Evolutionary conservation across 2,888 invertebrate genomes (phyloP).

Genomic region (Smittia sp.): DNA sequence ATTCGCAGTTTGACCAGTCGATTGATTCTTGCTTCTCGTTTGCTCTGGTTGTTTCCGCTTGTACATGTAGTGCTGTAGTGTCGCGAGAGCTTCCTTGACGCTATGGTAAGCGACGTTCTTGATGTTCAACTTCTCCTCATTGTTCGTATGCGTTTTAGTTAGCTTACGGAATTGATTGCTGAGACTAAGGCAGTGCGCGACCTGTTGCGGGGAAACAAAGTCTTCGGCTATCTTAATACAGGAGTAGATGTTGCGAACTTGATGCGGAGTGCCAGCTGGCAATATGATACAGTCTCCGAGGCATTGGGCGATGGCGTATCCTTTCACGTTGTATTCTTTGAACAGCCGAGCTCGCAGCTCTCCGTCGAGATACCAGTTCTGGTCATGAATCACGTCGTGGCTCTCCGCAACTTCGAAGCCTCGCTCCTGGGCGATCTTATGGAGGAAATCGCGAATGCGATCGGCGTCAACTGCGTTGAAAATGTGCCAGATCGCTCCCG

Average conservation of each 20-base stretch:
- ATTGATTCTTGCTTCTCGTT: too few relatives aligned
- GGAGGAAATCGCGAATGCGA: constrained; percentile 90
- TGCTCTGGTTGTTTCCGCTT: too few relatives aligned
- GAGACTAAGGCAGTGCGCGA: constrained; percentile 92
- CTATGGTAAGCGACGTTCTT: constrained; percentile 98
- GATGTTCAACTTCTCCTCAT: constrained; percentile 96
- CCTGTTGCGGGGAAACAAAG: constrained; percentile 97
- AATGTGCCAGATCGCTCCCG: constrained; percentile 97
- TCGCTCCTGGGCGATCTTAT: constrained; percentile 80
- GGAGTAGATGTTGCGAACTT: constrained; percentile 93
- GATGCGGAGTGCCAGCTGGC: constrained; percentile 98
- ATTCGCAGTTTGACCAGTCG: too few relatives aligned
- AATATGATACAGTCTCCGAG: constrained; percentile 96
- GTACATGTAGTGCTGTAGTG: background rate
- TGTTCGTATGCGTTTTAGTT: constrained; percentile 85
- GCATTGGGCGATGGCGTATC: constrained; percentile 94
- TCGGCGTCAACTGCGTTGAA: constrained; percentile 93
- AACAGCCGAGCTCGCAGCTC: constrained; percentile 80
- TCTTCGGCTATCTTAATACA: constrained; percentile 98
- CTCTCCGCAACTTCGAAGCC: constrained; percentile 82
- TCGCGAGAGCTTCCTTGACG: constrained; percentile 61
- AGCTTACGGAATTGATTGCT: constrained; percentile 94
- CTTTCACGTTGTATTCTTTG: constrained; percentile 90
- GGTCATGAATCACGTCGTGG: constrained; percentile 97
- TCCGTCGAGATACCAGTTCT: constrained; percentile 91